Base-by-base conservation (phyloP, 2,797 vertebrate species). In the Lateolabrax maculatus region DNA sequence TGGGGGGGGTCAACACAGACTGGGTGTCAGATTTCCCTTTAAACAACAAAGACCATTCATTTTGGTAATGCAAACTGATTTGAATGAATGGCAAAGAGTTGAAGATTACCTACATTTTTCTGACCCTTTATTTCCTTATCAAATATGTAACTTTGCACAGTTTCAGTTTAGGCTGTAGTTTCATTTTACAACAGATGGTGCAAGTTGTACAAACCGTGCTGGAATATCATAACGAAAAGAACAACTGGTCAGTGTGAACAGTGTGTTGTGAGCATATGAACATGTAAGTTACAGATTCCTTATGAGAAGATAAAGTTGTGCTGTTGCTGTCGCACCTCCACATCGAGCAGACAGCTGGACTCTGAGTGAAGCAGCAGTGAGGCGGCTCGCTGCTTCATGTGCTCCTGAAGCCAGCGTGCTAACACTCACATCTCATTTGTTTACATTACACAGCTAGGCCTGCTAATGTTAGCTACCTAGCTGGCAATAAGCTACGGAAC, bases 391-490 rank as follows among this genome's bases (percentile, higher is more conserved):
- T n/a, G n/a, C 11, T 86, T 53, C 4, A 44, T 55, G 7, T 12
- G 18, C 41, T 69, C 31, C 19, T 62, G 63, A 70, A 57, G 44
- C 46, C 57, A 80, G 67, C 52, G 21, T 74, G 65, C 69, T 27
- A 62, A 70, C 64, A 55, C 55, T 76, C 87, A 86, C 80, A 71
- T 80, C 81, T 80, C 81, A 89, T 93, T 93, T 94, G 93, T 94
- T 94, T 93, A 94, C 92, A 93, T 91, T 84, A 77, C 49, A 87
- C 25, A 81, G 80, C 81, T 51, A 70, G 90, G 88, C 92, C 91
- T 90, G 88, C 90, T 91, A 89, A 78, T 3, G 86, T 76, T 89
- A 90, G 87, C 89, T 58, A 39, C 55, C 64, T 84, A 77, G 87
- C 89, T 71, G 52, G 15, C 29, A 51, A 25, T 43, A 63, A 6